phyloP scores from a whole-genome alignment of 1,140 invertebrate genomes.

The Listronotus bonariensis region DNA sequence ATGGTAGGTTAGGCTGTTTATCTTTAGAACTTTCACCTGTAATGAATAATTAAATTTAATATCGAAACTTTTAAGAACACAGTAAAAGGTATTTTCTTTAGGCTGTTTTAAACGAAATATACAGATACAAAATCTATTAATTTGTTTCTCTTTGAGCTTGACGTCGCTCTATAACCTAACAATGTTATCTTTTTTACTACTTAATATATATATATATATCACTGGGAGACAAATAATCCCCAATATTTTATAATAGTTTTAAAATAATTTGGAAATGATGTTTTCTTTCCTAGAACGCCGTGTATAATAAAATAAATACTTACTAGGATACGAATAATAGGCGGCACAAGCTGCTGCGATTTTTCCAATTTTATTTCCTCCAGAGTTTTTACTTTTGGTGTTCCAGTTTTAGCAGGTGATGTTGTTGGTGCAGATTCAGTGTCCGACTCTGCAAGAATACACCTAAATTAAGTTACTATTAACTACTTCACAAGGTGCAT shows the following conservation, averaged over 20 bases:
- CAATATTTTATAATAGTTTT: too few relatives aligned
- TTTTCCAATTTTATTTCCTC: slow-evolving; percentile 69
- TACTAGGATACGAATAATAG: slow-evolving; percentile 64
- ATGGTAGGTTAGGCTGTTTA: background rate
- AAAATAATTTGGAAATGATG: too few relatives aligned
- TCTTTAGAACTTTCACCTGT: background rate
- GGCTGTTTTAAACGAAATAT: too few relatives aligned
- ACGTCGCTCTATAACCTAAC: too few relatives aligned
- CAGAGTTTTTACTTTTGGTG: slow-evolving; percentile 64
- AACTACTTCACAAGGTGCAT: slow-evolving; percentile 38
- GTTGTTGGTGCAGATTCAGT: slow-evolving; percentile 66
- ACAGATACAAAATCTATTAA: too few relatives aligned
- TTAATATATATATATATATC: too few relatives aligned
- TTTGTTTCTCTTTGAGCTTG: too few relatives aligned
- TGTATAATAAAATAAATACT: slow-evolving; percentile 19
- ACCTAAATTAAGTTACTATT: slow-evolving; percentile 48
- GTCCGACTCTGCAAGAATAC: slow-evolving; percentile 75
- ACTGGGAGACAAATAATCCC: too few relatives aligned
- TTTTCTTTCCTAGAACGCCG: too few relatives aligned
- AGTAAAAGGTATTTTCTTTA: too few relatives aligned
- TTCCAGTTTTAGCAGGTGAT: slow-evolving; percentile 61
- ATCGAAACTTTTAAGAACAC: too few relatives aligned
- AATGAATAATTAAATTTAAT: background rate
- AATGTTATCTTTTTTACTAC: too few relatives aligned
- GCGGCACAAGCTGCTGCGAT: slow-evolving; percentile 71